Evolutionary conservation across 2,797 vertebrate genomes (phyloP).

Genomic region (Mormyrus hasselquistii): DNA sequence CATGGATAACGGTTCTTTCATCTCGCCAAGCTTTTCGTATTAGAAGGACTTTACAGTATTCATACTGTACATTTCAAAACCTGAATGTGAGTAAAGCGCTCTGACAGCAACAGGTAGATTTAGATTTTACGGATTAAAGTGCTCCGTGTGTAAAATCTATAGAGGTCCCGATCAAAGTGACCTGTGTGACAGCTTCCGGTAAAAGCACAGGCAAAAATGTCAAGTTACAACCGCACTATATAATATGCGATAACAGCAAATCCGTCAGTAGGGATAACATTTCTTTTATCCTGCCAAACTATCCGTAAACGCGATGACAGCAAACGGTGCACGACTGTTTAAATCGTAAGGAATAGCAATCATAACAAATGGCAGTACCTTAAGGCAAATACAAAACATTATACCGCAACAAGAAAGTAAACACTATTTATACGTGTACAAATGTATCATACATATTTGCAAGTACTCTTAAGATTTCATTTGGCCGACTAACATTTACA

Average conservation of each 20-base stretch:
- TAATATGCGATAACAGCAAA: background rate
- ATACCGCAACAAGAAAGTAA: background rate
- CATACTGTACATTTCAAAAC: background rate
- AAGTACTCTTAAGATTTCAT: background rate
- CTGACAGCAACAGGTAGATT: background rate
- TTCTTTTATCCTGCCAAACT: background rate
- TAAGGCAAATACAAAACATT: background rate
- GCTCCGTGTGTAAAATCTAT: background rate
- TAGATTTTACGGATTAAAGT: background rate
- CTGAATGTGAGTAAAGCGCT: background rate
- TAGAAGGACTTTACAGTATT: background rate
- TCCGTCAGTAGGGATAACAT: background rate
- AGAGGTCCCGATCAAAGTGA: background rate
- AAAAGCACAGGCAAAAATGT: background rate
- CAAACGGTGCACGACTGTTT: background rate
- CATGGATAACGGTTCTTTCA: background rate
- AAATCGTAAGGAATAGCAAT: background rate
- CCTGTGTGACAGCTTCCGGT: background rate
- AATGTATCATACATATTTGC: background rate
- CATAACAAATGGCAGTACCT: background rate
- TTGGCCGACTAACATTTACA: background rate
- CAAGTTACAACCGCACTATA: background rate
- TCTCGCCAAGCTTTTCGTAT: background rate
- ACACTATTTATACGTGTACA: background rate
- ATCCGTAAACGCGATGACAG: background rate